Conservation (phyloP, 92 coral and sea anemone species). For the Phenganax stokvisi region DNA sequence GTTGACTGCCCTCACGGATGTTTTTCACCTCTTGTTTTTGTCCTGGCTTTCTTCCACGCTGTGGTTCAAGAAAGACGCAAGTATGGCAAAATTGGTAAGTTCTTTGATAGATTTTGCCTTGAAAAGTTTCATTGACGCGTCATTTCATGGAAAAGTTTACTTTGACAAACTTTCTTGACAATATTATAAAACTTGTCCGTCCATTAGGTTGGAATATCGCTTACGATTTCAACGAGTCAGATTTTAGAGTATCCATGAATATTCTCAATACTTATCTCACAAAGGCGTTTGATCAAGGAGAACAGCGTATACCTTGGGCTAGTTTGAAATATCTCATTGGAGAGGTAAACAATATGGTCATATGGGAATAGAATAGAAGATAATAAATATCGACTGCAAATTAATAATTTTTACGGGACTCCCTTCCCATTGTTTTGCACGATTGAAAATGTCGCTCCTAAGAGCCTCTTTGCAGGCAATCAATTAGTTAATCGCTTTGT, state of each 20-base stretch:
- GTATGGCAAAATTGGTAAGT: constrained; percentile 74
- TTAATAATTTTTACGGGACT: not conserved
- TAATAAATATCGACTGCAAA: not conserved
- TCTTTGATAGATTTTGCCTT: too few species aligned
- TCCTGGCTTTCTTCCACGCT: constrained; percentile 91
- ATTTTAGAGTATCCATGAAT: constrained; percentile 95
- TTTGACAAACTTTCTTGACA: too few species aligned
- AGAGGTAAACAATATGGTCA: constrained; percentile 59
- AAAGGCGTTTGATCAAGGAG: constrained; percentile 73
- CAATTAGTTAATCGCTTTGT: not conserved
- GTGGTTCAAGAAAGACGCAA: constrained; percentile 96
- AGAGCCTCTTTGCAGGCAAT: not conserved
- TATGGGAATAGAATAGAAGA: not conserved
- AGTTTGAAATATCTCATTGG: constrained; percentile 94
- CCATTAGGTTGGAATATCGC: constrained; percentile 87
- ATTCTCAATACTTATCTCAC: constrained; percentile 84
- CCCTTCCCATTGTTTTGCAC: not conserved
- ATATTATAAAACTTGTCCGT: too few species aligned
- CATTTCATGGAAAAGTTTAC: too few species aligned
- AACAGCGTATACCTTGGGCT: constrained; percentile 88
- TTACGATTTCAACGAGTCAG: constrained; percentile 96
- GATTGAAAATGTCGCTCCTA: not conserved
- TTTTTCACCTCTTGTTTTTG: constrained; percentile 89
- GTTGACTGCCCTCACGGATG: constrained; percentile 85
- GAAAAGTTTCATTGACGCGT: too few species aligned